These are phyloP conservation scores for Hypolimnas misippus DNA, from an alignment of 2,888 invertebrate genomes.

Conservation along the genomic window DNA sequence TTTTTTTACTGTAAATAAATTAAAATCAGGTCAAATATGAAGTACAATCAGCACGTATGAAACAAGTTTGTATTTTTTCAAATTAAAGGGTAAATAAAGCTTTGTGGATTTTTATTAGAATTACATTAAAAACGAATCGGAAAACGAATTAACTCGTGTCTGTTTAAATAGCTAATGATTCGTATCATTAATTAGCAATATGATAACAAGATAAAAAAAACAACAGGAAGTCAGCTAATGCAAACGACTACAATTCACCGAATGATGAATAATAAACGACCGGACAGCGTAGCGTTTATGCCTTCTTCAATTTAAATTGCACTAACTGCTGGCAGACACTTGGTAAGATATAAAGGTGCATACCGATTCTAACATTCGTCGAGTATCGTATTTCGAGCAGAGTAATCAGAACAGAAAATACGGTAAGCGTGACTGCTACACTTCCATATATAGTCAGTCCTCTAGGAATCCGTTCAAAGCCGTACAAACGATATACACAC, in stretches of 20 bases:
- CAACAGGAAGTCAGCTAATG: constrained; percentile 56
- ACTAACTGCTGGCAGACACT: constrained; percentile 53
- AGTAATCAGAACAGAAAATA: constrained; percentile 37
- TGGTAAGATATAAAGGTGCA: constrained; percentile 30
- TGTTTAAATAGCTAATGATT: not conserved
- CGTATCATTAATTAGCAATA: constrained; percentile 13
- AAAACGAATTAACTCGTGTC: not conserved
- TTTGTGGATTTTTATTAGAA: too few relatives aligned
- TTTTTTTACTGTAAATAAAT: too few relatives aligned
- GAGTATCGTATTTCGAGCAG: constrained; percentile 28
- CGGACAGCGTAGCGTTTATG: constrained; percentile 57
- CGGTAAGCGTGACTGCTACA: constrained; percentile 29
- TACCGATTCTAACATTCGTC: constrained; percentile 19
- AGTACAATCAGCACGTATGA: too few relatives aligned
- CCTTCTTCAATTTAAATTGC: constrained; percentile 63
- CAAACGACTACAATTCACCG: constrained; percentile 54
- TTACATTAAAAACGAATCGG: too few relatives aligned
- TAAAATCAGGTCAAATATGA: too few relatives aligned
- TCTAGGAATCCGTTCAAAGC: constrained; percentile 36
- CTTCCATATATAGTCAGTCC: constrained; percentile 40
- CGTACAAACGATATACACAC: constrained; percentile 10
- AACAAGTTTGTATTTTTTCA: too few relatives aligned
- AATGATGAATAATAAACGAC: constrained; percentile 67
- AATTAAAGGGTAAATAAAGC: too few relatives aligned
- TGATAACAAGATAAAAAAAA: constrained; percentile 32